Percentiles rank a stretch among this genome's conserved stretches.
phyloP scores from a whole-genome alignment of 2,113 vertebrate genomes.

The Grammomys dolichurus region DNA sequence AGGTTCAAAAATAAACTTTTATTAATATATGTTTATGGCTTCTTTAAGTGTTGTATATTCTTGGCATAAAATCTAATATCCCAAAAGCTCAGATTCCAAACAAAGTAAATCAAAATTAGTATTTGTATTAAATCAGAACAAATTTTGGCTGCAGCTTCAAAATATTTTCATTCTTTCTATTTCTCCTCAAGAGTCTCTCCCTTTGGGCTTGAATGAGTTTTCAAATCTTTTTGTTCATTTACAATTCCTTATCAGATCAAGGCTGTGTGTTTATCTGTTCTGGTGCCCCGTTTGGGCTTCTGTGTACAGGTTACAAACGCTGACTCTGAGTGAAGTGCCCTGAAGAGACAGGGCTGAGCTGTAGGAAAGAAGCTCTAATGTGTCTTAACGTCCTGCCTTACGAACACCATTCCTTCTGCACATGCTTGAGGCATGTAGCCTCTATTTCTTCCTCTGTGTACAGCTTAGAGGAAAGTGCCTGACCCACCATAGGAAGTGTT shows the following conservation, averaged over 20 bases:
- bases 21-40: constrained; percentile 36
- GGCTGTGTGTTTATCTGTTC: background rate
- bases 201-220: background rate
- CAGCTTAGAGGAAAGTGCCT: background rate
- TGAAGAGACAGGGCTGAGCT: background rate
- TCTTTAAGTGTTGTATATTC: constrained; percentile 17
- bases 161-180: constrained; percentile 16
- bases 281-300: background rate
- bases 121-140: constrained; percentile 20
- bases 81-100: constrained; percentile 1
- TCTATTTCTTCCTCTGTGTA: background rate
- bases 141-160: constrained; percentile 13
- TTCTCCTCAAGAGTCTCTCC: constrained; percentile 10
- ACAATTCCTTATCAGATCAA: background rate
- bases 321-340: background rate
- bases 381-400: background rate
- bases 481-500: background rate
- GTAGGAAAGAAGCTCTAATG: background rate
- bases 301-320: background rate
- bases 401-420: background rate
- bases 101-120: background rate
- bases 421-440: background rate
- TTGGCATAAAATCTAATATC: background rate
- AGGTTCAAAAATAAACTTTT: constrained; percentile 73
- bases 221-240: background rate